Percentiles rank a stretch among this genome's conserved stretches.
These are phyloP conservation scores for Cyprinodon diabolis DNA, from an alignment of 2,797 vertebrate species.

Conservation along the genomic window DNA sequence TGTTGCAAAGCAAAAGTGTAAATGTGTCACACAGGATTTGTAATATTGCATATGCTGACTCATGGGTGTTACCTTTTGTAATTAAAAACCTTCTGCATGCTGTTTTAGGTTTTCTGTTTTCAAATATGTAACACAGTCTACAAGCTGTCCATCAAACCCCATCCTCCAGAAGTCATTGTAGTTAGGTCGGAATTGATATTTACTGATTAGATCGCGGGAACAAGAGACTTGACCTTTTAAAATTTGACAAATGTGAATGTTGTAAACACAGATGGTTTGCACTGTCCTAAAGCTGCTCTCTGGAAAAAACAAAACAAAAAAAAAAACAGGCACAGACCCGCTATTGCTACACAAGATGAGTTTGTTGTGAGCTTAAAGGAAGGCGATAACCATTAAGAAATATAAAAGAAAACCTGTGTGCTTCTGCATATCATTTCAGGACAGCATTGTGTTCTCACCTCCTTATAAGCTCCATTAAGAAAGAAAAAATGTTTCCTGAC, in stretches of 20 bases:
- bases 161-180: constrained; percentile 35
- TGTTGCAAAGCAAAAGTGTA: constrained; percentile 21
- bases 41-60: background rate
- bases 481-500: constrained; percentile 35
- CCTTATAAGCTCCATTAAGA: constrained; percentile 21
- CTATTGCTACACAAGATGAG: constrained; percentile 47
- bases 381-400: constrained; percentile 46
- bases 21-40: constrained; percentile 13
- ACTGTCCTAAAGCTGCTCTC: constrained; percentile 58
- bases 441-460: constrained; percentile 17
- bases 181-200: constrained; percentile 57
- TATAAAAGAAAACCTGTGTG: constrained; percentile 38
- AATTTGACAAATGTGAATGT: constrained; percentile 66
- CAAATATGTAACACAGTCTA: constrained; percentile 17
- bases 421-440: background rate
- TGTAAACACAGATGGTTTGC: constrained; percentile 71
- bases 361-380: constrained; percentile 51
- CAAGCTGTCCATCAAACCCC: constrained; percentile 28
- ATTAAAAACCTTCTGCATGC: background rate
- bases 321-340: constrained; percentile 22
- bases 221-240: constrained; percentile 72
- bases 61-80: background rate
- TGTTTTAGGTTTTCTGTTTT: background rate
- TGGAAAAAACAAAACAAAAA: constrained; percentile 19
- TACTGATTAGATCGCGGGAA: constrained; percentile 65